These are phyloP conservation scores for Scartelaos histophorus DNA, from an alignment of 2,113 vertebrate genomes.

Conservation along the genomic window DNA sequence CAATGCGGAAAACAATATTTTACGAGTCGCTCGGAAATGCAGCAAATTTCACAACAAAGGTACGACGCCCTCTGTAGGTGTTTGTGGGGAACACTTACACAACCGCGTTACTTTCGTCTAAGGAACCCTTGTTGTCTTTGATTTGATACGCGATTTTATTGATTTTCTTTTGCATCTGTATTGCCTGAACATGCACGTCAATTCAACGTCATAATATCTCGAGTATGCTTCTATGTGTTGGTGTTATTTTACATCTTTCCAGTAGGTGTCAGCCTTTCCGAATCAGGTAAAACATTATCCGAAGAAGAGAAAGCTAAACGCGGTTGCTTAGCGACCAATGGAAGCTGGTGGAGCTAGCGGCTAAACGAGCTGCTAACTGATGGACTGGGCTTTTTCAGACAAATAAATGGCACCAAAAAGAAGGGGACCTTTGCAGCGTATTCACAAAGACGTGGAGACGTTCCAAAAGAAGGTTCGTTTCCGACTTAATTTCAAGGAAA, in stretches of 20 bases:
- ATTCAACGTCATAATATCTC: not conserved
- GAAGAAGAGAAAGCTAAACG: conserved; percentile 5
- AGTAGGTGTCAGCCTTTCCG: conserved; percentile 25
- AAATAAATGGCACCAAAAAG: conserved; percentile 68
- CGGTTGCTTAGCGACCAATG: conserved; percentile 61
- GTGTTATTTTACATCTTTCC: conserved; percentile 4
- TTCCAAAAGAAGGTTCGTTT: conserved; percentile 60
- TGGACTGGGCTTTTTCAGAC: not conserved
- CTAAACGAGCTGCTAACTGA: conserved; percentile 1
- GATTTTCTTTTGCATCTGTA: not conserved
- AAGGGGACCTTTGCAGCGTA: conserved; percentile 67
- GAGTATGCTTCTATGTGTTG: not conserved
- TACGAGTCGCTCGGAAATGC: not conserved
- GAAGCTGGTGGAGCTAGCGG: conserved; percentile 6
- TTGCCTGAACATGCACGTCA: not conserved
- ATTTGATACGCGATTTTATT: not conserved
- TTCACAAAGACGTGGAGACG: conserved; percentile 68
- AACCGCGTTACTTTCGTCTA: conserved; percentile 15
- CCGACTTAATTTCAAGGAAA: not conserved
- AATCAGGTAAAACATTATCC: not conserved
- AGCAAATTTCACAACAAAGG: conserved; percentile 44
- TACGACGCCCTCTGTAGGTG: conserved; percentile 30
- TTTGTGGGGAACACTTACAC: conserved; percentile 32
- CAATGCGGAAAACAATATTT: not conserved
- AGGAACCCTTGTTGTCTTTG: not conserved